Evolutionary conservation across 2,113 vertebrate genomes (phyloP).

Genomic region (Cheilinus undulatus): DNA sequence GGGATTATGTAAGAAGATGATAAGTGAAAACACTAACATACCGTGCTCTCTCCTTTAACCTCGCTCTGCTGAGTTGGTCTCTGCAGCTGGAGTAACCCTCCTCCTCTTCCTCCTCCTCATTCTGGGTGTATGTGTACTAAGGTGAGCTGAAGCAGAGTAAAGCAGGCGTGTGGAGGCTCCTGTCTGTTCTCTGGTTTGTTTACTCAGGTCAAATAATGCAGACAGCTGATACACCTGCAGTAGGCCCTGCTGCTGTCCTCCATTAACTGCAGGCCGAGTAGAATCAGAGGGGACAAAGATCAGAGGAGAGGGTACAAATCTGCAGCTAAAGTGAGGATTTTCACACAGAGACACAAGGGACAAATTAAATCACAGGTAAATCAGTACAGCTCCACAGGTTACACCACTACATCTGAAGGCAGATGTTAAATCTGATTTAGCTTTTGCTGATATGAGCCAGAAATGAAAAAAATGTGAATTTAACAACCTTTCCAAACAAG

Average conservation of each 20-base stretch:
- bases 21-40: conserved; percentile 35
- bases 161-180: conserved; percentile 19
- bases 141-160: conserved; percentile 27
- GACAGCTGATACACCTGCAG: conserved; percentile 49
- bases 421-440: no score
- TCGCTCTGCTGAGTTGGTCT: conserved; percentile 13
- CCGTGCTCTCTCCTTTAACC: conserved; percentile 17
- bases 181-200: conserved; percentile 60
- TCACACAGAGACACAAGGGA: not conserved
- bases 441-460: no score
- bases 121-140: conserved; percentile 3
- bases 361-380: no score
- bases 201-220: conserved; percentile 55
- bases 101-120: not conserved
- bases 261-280: conserved; percentile 14
- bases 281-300: not conserved
- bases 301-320: not conserved
- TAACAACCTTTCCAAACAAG: no score
- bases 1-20: conserved; percentile 38
- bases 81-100: conserved; percentile 28
- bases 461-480: no score
- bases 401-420: not conserved
- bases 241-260: conserved; percentile 24
- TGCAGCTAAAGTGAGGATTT: not conserved
- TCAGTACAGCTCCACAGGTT: no score